Evolutionary conservation across 92 coral and sea anemone genomes (phyloP).

Genomic region (Zoanthus solanderi): DNA sequence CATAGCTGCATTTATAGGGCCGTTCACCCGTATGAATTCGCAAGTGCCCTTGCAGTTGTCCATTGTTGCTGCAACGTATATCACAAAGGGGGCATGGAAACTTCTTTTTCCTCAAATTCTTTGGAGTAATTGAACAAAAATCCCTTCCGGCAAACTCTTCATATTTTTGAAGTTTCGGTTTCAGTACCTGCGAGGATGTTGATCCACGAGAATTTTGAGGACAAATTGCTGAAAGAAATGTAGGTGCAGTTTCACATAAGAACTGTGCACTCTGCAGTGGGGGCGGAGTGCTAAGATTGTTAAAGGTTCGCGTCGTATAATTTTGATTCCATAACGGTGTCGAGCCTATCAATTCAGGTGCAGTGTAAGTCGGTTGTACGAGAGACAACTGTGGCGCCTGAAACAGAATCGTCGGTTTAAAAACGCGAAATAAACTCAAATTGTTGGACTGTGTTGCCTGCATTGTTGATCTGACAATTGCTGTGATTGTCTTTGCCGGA

Average conservation of each 20-base stretch:
- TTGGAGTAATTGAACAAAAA: conserved; percentile 47
- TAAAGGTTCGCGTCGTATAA: conserved; percentile 57
- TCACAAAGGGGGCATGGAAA: conserved; percentile 94
- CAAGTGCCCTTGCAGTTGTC: conserved; percentile 91
- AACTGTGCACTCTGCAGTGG: conserved; percentile 61
- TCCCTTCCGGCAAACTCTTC: conserved; percentile 57
- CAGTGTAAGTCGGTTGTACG: conserved; percentile 70
- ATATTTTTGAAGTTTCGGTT: conserved; percentile 48
- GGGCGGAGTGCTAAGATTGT: conserved; percentile 78
- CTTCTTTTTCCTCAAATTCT: conserved; percentile 80
- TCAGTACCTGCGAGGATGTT: not conserved
- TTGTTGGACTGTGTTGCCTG: conserved; percentile 77
- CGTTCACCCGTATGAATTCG: conserved; percentile 94
- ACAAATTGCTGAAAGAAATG: conserved; percentile 53
- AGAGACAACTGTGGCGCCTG: conserved; percentile 85
- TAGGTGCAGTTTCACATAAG: conserved; percentile 55
- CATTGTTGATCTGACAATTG: conserved; percentile 72
- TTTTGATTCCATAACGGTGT: conserved; percentile 80
- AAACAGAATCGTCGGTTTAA: conserved; percentile 87
- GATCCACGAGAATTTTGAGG: conserved; percentile 11
- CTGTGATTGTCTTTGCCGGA: conserved; percentile 48
- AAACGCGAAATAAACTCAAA: conserved; percentile 87
- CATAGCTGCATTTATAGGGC: conserved; percentile 80
- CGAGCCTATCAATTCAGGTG: conserved; percentile 64
- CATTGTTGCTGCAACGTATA: conserved; percentile 93